phyloP scores from a whole-genome alignment of 92 coral and sea anemone species.

The Actinostola sp. region DNA sequence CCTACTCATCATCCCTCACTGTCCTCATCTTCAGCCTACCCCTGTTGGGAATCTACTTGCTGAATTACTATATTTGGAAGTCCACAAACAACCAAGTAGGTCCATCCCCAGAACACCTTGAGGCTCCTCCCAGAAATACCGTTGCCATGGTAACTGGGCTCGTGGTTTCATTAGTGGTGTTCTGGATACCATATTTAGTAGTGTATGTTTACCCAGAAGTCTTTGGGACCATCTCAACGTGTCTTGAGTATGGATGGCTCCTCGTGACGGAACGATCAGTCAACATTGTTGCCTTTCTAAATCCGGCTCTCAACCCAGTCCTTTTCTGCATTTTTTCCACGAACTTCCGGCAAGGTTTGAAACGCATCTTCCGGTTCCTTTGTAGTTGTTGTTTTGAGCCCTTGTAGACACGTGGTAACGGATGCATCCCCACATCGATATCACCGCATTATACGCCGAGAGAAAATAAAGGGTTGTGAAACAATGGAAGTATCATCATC shows the following conservation, averaged over 20 bases:
- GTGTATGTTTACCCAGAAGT: conserved; percentile 18
- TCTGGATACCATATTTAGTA: conserved; percentile 52
- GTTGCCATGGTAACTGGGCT: conserved; percentile 27
- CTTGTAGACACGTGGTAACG: not conserved
- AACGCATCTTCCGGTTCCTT: conserved; percentile 18
- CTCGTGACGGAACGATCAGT: not conserved
- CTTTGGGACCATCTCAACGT: not conserved
- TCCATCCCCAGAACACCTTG: conserved; percentile 20
- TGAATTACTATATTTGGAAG: conserved; percentile 30
- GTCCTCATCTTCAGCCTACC: conserved; percentile 40
- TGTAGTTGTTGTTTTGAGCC: conserved; percentile 26
- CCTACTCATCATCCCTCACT: conserved; percentile 25
- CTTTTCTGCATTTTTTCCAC: conserved; percentile 17
- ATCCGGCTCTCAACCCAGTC: conserved; percentile 38
- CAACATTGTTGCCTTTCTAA: conserved; percentile 21
- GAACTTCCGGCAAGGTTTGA: conserved; percentile 39
- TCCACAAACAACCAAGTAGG: conserved; percentile 41
- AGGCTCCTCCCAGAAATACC: conserved; percentile 1
- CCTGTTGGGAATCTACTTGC: conserved; percentile 9
- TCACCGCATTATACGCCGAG: too few relatives aligned
- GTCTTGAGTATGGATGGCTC: conserved; percentile 4
- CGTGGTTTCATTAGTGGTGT: conserved; percentile 23
- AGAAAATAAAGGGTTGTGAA: too few relatives aligned
- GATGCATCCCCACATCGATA: too few relatives aligned
- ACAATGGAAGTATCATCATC: too few relatives aligned